Percentiles rank a stretch among this genome's conserved stretches.
phyloP scores from a whole-genome alignment of 2,113 vertebrate genomes.

The Lanius ludovicianus region DNA sequence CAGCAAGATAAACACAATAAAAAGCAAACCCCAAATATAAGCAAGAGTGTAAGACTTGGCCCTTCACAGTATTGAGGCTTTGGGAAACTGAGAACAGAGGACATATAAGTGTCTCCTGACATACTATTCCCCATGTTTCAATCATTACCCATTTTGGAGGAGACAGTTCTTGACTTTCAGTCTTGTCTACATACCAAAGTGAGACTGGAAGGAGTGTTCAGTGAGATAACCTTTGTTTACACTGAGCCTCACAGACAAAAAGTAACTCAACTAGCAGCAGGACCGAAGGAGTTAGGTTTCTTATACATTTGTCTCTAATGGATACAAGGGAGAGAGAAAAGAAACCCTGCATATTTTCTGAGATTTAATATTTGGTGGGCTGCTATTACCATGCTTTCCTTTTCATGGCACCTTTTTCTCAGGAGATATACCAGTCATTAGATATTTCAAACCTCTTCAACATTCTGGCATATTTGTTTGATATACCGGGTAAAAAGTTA shows the following conservation, averaged over 20 bases:
- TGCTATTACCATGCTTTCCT: background rate
- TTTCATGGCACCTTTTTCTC: background rate
- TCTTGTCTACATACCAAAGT: background rate
- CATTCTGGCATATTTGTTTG: background rate
- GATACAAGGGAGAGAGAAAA: background rate
- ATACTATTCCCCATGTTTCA: fast-evolving
- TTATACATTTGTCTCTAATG: background rate
- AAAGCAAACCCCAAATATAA: background rate
- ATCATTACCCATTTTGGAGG: background rate
- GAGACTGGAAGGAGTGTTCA: background rate
- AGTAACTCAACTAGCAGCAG: background rate
- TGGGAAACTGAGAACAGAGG: background rate
- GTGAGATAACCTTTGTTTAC: background rate
- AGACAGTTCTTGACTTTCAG: background rate
- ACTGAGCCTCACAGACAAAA: background rate
- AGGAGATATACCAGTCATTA: background rate
- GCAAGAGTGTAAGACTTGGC: background rate
- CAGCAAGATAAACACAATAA: background rate
- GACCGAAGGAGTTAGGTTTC: background rate
- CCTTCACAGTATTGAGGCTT: background rate
- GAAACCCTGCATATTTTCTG: background rate
- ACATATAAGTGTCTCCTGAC: background rate
- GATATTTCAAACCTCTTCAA: background rate
- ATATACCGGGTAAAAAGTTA: background rate
- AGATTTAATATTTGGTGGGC: background rate